These are phyloP conservation scores for Xenopus petersii DNA, from an alignment of 2,797 vertebrate genomes.

Conservation along the genomic window DNA sequence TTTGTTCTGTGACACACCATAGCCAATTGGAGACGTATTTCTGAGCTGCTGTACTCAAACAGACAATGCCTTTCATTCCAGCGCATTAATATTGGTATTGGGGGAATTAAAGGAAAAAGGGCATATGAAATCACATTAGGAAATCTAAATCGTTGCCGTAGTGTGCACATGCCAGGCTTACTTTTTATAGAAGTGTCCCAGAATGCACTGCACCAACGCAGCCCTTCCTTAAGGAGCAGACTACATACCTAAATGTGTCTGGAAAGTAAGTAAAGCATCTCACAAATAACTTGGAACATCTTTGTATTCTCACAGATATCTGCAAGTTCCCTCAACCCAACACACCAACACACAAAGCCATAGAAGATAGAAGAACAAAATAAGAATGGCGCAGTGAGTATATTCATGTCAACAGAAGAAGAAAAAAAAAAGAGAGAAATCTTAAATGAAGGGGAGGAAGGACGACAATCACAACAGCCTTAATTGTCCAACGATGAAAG, in stretches of 20 bases:
- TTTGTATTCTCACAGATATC: no score
- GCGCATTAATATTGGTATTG: no score
- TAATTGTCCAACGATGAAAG: conserved; percentile 51
- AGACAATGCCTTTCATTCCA: neutral
- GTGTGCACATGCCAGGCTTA: conserved; percentile 47
- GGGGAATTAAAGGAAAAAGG: conserved; percentile 2
- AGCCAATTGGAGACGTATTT: no score
- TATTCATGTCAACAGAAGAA: no score
- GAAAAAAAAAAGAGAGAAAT: no score
- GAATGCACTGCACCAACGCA: conserved; percentile 62
- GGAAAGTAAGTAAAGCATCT: no score
- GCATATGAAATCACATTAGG: conserved; percentile 45
- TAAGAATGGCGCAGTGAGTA: no score
- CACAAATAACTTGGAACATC: no score
- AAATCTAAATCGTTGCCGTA: conserved; percentile 54
- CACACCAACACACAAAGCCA: no score
- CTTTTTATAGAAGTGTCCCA: conserved; percentile 55
- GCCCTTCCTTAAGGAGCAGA: conserved; percentile 54
- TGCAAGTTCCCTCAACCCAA: no score
- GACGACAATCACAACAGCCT: conserved; percentile 27
- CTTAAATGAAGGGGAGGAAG: no score
- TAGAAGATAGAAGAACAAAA: no score
- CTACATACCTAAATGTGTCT: conserved; percentile 50
- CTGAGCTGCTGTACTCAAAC: conserved; percentile 3
- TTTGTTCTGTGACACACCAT: conserved; percentile 62